A percentile compares a stretch with the other conserved stretches of the same genome.
phyloP scores from a whole-genome alignment of 2,888 invertebrate species.

The Agrochola lota region DNA sequence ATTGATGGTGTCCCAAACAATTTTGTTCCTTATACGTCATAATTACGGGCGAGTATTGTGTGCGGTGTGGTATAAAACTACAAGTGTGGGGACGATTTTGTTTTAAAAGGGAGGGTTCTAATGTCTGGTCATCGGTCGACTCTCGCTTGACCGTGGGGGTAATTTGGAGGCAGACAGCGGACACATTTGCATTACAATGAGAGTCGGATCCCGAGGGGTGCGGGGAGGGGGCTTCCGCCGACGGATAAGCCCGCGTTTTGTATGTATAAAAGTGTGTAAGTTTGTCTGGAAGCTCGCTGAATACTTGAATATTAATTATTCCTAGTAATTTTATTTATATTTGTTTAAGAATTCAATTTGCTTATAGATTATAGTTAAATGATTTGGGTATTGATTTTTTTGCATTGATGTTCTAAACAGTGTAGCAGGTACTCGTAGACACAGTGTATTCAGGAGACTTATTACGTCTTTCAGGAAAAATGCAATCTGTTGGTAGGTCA shows the following conservation, averaged over 20 bases:
- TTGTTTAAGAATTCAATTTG: conserved; percentile 42
- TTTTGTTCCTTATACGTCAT: conserved; percentile 68
- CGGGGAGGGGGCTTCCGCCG: conserved; percentile 84
- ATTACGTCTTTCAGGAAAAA: background rate
- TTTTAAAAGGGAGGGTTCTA: conserved; percentile 88
- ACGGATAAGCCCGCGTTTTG: conserved; percentile 85
- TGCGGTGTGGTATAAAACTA: conserved; percentile 65
- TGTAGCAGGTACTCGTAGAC: background rate
- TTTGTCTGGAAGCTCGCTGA: conserved; percentile 78
- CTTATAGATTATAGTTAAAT: conserved; percentile 6
- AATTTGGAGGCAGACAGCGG: conserved; percentile 90
- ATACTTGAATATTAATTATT: conserved; percentile 84
- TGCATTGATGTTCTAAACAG: background rate
- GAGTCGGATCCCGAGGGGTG: conserved; percentile 80
- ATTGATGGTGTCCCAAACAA: conserved; percentile 68
- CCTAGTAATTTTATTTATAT: conserved; percentile 65
- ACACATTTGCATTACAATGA: conserved; percentile 90
- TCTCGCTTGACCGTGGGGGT: conserved; percentile 89
- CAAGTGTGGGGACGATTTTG: conserved; percentile 79
- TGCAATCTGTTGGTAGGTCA: background rate
- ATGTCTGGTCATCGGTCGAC: conserved; percentile 86
- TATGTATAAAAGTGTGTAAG: conserved; percentile 82
- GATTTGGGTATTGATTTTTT: background rate
- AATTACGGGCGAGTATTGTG: conserved; percentile 76
- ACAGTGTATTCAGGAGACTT: background rate